phyloP scores from a whole-genome alignment of 2,888 invertebrate species.

The Scaptomyza cyrtandrae region DNA sequence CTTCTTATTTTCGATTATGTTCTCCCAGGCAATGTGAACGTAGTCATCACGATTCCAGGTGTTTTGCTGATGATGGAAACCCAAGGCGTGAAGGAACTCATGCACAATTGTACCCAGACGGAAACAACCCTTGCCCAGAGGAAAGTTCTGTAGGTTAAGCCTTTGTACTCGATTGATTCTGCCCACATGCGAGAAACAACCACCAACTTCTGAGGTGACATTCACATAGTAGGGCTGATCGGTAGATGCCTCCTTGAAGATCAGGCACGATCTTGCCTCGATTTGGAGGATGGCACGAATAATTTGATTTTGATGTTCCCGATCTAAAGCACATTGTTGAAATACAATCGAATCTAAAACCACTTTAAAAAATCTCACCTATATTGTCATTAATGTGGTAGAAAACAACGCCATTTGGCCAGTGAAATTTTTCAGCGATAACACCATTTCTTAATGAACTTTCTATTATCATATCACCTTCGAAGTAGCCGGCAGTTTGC shows the following conservation, averaged over 20 bases:
- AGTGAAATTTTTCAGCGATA: slow-evolving; percentile 85
- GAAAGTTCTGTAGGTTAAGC: slow-evolving; percentile 75
- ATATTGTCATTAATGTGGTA: slow-evolving; percentile 83
- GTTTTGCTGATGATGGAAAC: slow-evolving; percentile 93
- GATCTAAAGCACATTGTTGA: slow-evolving; percentile 62
- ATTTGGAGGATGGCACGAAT: too few species aligned
- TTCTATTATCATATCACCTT: slow-evolving; percentile 89
- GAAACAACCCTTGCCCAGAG: slow-evolving; percentile 81
- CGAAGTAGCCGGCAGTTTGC: slow-evolving; percentile 89
- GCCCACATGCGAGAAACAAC: slow-evolving; percentile 92
- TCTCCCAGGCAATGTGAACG: slow-evolving; percentile 86
- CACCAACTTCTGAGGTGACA: slow-evolving; percentile 79
- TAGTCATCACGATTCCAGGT: slow-evolving; percentile 90
- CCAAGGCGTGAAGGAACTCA: slow-evolving; percentile 91
- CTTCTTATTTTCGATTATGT: slow-evolving; percentile 86
- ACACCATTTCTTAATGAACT: slow-evolving; percentile 86
- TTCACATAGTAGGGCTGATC: too few species aligned
- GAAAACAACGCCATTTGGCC: slow-evolving; percentile 88
- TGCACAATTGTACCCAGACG: slow-evolving; percentile 88
- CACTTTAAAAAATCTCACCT: slow-evolving; percentile 27
- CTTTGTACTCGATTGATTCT: slow-evolving; percentile 85
- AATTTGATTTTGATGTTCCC: too few species aligned
- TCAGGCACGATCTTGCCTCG: too few species aligned
- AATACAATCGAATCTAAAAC: not conserved
- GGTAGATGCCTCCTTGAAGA: too few species aligned